Evolutionary conservation across 2,797 vertebrate genomes (phyloP).

Genomic region (Poeciliopsis infans): DNA sequence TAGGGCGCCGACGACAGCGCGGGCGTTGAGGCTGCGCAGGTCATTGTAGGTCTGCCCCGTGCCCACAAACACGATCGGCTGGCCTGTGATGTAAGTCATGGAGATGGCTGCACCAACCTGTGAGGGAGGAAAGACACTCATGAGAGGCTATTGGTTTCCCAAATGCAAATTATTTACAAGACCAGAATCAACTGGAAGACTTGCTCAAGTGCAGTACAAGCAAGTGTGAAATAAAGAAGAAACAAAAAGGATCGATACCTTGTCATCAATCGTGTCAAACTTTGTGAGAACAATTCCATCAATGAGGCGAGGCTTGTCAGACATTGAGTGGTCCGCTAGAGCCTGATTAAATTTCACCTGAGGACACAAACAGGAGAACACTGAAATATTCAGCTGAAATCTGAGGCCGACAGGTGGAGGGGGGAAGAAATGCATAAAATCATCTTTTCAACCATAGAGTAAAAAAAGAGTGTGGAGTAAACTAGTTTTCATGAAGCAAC

Average conservation of each 20-base stretch:
- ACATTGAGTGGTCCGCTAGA: slow-evolving; percentile 96
- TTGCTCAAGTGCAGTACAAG: neutral
- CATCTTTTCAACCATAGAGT: neutral
- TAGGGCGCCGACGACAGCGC: slow-evolving; percentile 94
- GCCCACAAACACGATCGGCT: slow-evolving; percentile 98
- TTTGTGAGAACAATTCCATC: slow-evolving; percentile 99
- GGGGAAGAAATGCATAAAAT: slow-evolving; percentile 9
- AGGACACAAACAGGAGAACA: slow-evolving; percentile 2
- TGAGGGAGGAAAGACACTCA: slow-evolving; percentile 24
- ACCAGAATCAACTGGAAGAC: neutral
- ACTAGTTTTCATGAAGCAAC: neutral
- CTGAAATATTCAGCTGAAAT: slow-evolving; percentile 17
- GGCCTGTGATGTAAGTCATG: slow-evolving; percentile 99
- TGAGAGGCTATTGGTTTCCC: slow-evolving; percentile 16
- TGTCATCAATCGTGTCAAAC: slow-evolving; percentile 98
- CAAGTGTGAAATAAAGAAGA: neutral
- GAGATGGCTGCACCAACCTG: slow-evolving; percentile 98
- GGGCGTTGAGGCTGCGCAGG: slow-evolving; percentile 96
- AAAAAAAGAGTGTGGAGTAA: neutral
- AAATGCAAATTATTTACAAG: neutral
- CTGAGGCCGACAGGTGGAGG: slow-evolving; percentile 7
- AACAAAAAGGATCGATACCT: slow-evolving; percentile 74
- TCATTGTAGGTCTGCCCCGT: slow-evolving; percentile 99
- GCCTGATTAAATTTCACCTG: slow-evolving; percentile 99
- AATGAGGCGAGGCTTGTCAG: slow-evolving; percentile 94